phyloP scores from a whole-genome alignment of 1,140 invertebrate genomes.

The Drosophila setifemur region DNA sequence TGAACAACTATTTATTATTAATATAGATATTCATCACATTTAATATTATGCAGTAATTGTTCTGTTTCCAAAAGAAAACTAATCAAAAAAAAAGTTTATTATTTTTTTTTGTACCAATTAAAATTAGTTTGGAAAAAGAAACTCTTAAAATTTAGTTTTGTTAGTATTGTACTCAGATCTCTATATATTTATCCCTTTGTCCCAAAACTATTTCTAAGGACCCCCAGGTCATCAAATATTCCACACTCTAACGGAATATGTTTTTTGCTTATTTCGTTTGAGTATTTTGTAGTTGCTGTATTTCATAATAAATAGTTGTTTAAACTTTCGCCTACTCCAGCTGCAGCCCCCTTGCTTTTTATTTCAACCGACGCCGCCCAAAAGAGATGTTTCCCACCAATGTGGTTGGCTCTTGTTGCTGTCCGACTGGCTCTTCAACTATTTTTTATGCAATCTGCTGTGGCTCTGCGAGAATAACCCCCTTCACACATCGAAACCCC shows the following conservation, averaged over 20 bases:
- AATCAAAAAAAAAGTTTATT: too few relatives aligned
- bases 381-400: slow-evolving; percentile 74
- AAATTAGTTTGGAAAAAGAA: too few relatives aligned
- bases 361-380: background rate
- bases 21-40: too few relatives aligned
- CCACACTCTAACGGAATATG: background rate
- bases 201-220: background rate
- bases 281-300: slow-evolving; percentile 65
- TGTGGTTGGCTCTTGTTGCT: slow-evolving; percentile 59
- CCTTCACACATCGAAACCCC: slow-evolving; percentile 23
- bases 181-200: too few relatives aligned
- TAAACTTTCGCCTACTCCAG: slow-evolving; percentile 64
- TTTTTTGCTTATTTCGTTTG: slow-evolving; percentile 33
- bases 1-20: too few relatives aligned
- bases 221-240: slow-evolving; percentile 5
- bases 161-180: too few relatives aligned
- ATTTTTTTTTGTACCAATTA: too few relatives aligned
- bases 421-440: slow-evolving; percentile 57
- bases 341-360: background rate
- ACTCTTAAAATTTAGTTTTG: too few relatives aligned
- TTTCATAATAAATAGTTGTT: slow-evolving; percentile 80
- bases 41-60: too few relatives aligned
- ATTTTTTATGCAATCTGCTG: slow-evolving; percentile 76
- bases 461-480: slow-evolving; percentile 16
- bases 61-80: too few relatives aligned